These are phyloP conservation scores for Caenorhabditis remanei DNA, from an alignment of 1,140 invertebrate genomes.

Conservation along the genomic window DNA sequence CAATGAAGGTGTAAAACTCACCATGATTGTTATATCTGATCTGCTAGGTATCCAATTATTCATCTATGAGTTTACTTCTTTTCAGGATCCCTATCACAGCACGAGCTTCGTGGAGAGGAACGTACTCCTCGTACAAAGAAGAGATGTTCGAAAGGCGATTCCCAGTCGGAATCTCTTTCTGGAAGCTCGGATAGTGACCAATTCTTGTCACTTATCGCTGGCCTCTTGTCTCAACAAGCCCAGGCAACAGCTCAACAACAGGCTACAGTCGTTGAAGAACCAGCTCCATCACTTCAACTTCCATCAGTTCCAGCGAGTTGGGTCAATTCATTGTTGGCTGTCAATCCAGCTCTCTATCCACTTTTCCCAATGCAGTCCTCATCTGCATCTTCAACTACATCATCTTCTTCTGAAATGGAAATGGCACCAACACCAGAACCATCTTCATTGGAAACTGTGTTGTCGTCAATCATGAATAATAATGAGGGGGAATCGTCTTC, in stretches of 20 bases:
- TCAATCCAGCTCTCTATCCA: constrained; percentile 48
- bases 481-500: background rate
- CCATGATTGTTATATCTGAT: too few species aligned
- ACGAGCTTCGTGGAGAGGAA: constrained; percentile 47
- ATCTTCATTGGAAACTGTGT: background rate
- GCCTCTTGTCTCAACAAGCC: background rate
- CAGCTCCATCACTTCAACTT: background rate
- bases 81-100: constrained; percentile 58
- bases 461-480: background rate
- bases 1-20: too few species aligned
- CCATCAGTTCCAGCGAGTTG: constrained; percentile 30
- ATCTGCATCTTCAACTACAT: background rate
- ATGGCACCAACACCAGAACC: background rate
- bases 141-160: background rate
- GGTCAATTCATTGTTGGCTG: constrained; percentile 27
- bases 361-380: constrained; percentile 8
- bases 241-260: background rate
- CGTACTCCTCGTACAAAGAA: constrained; percentile 32
- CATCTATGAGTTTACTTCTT: background rate
- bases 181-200: background rate
- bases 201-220: background rate
- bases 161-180: background rate
- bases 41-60: too few species aligned
- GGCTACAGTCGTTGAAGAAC: background rate
- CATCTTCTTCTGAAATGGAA: constrained; percentile 23